Evolutionary conservation across 2,113 vertebrate genomes (phyloP).

Genomic region (Hassar affinis): DNA sequence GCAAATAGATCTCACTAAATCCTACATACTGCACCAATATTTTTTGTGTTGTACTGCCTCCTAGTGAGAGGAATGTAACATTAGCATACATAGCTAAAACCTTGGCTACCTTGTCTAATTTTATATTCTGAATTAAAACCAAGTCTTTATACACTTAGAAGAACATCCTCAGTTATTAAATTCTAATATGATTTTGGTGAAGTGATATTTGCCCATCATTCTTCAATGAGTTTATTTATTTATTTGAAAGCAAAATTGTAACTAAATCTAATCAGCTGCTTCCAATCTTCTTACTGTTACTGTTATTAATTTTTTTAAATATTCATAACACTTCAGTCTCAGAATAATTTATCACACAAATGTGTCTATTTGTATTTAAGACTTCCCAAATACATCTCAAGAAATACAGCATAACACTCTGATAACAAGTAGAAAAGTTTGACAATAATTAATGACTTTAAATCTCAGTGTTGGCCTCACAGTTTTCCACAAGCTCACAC

Average conservation of each 20-base stretch:
- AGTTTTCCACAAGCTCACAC: neutral
- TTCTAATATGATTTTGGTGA: neutral
- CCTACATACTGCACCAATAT: no score
- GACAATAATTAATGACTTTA: neutral
- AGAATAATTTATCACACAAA: neutral
- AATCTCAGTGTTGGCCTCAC: neutral
- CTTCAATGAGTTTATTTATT: neutral
- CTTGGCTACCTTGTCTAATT: neutral
- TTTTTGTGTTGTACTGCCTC: constrained; percentile 7
- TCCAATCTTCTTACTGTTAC: neutral
- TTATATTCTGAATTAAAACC: neutral
- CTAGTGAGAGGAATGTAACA: constrained; percentile 34
- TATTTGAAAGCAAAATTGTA: neutral
- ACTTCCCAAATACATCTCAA: neutral
- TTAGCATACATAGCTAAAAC: neutral
- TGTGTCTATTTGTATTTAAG: neutral
- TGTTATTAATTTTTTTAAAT: neutral
- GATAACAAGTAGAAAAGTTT: neutral
- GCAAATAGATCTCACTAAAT: no score
- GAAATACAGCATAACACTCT: neutral
- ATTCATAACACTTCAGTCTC: no score
- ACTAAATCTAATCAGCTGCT: neutral
- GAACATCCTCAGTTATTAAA: neutral
- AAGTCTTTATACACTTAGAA: neutral
- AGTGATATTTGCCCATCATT: neutral